A percentile compares a stretch with the other conserved stretches of the same genome.
Conservation (phyloP, 2,113 vertebrate genomes). For the Gymnocephalus cernua region DNA sequence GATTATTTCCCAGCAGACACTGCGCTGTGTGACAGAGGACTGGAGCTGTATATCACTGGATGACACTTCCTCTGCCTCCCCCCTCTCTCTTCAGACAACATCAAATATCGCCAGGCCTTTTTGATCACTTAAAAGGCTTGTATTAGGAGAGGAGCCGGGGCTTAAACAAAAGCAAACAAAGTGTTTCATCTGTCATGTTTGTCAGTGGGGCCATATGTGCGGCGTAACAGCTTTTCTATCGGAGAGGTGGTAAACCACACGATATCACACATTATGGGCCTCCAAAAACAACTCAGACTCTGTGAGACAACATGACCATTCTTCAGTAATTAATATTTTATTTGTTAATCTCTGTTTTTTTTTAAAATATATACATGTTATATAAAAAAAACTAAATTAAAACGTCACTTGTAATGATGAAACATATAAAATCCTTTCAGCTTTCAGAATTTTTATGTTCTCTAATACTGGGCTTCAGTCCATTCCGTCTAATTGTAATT, state of each 20-base stretch:
- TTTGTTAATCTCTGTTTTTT: not conserved
- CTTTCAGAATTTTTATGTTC: conserved; percentile 48
- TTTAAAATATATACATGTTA: not conserved
- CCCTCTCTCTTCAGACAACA: conserved; percentile 65
- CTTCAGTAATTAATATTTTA: not conserved
- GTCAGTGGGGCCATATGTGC: conserved; percentile 76
- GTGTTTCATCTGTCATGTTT: conserved; percentile 79
- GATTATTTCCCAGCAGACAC: conserved; percentile 82
- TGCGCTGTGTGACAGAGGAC: conserved; percentile 76
- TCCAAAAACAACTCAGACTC: conserved; percentile 19
- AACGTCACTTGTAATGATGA: conserved; percentile 20
- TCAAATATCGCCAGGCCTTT: conserved; percentile 79
- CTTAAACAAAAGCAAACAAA: conserved; percentile 80
- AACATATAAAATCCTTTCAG: conserved; percentile 29
- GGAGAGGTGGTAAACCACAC: conserved; percentile 58
- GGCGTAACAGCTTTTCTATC: conserved; percentile 59
- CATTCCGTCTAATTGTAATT: conserved; percentile 75
- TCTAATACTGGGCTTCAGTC: conserved; percentile 61
- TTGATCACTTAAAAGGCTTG: conserved; percentile 82
- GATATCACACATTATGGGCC: conserved; percentile 37
- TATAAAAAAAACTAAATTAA: not conserved
- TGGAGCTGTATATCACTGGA: conserved; percentile 74
- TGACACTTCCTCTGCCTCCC: conserved; percentile 70
- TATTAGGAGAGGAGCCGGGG: conserved; percentile 71
- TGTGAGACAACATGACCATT: not conserved